A percentile compares a stretch with the other conserved stretches of the same genome.
Evolutionary conservation across 2,888 invertebrate species (phyloP).

Genomic region (Epirrita christyi): DNA sequence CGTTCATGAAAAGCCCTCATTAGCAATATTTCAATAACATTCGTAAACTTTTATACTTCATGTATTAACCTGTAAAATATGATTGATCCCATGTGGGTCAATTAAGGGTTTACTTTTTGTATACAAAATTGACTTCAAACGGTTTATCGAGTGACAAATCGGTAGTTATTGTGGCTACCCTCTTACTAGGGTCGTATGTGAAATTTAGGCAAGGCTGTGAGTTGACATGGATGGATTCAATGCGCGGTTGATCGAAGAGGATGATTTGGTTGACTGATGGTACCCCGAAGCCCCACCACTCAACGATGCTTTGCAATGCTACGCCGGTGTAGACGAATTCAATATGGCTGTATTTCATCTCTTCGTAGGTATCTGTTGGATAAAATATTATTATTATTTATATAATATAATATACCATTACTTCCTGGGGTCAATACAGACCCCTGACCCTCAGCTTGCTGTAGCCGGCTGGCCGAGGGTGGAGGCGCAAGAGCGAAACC

Average conservation of each 20-base stretch:
- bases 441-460: too few relatives aligned
- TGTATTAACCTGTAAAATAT: too few relatives aligned
- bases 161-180: conserved; percentile 57
- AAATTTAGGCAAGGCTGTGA: conserved; percentile 55
- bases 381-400: too few relatives aligned
- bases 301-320: conserved; percentile 56
- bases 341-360: conserved; percentile 84
- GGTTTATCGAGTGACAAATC: conserved; percentile 66
- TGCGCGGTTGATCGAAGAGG: conserved; percentile 54
- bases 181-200: conserved; percentile 51
- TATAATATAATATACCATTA: too few relatives aligned
- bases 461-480: too few relatives aligned
- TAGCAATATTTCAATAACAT: background rate
- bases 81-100: too few relatives aligned
- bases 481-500: too few relatives aligned
- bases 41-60: too few relatives aligned
- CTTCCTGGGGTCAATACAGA: too few relatives aligned
- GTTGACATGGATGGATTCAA: conserved; percentile 60
- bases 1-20: too few relatives aligned
- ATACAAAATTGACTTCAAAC: conserved; percentile 65
- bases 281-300: conserved; percentile 80
- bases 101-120: too few relatives aligned
- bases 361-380: conserved; percentile 83
- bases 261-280: conserved; percentile 64
- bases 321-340: conserved; percentile 68